Evolutionary conservation across 2,797 vertebrate species (phyloP), one percentile per base, ranked within the genome.

Genomic region (Rhinogobio ventralis): DNA sequence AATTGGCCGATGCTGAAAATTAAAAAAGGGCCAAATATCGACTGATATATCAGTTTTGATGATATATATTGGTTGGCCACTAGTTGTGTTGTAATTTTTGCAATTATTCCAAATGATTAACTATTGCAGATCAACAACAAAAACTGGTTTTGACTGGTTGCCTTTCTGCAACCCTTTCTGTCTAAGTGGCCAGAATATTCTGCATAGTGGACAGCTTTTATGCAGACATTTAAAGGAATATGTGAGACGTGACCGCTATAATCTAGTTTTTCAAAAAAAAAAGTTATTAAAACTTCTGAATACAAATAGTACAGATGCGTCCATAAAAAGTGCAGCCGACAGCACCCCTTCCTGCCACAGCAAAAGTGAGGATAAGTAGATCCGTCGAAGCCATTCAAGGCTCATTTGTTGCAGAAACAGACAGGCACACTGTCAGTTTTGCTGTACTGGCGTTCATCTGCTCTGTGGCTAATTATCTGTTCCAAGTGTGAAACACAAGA

Each of bases 361-460:
- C 51, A 46, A 45, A 23, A 81, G 36, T 28, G 77, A 49, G 36
- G n/a, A 45, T 82, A 74, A 66, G 69, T 46, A 66, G 45, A 74
- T 39, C 81, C 45, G 25, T 75, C 5, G 25, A 64, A 73, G 5
- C 7, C 68, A 62, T 73, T 62, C 71, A 62, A 53, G 57, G 28
- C 57, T 83, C 30, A 66, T 75, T 83, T 83, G 81, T 66, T 75
- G 72, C 81, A 67, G 75, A 62, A 15, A n/a, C 5, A 87, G 83
- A 62, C 81, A 66, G 33, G 13, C 33, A 23, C 39, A 11, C 57
- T 66, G 49, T 74, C 46, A 51, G 67, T 79, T 86, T 79, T 83
- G 85, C 85, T 83, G 85, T 57, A 64, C 28, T n/a, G 36, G 76
- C 36, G 5, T 74, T 79, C 66, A 79, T 67, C 49, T 73, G 57